A percentile compares a stretch with the other conserved stretches of the same genome.
These are phyloP conservation scores for Gallinago stenura DNA, from an alignment of 2,797 vertebrate species.

Conservation along the genomic window DNA sequence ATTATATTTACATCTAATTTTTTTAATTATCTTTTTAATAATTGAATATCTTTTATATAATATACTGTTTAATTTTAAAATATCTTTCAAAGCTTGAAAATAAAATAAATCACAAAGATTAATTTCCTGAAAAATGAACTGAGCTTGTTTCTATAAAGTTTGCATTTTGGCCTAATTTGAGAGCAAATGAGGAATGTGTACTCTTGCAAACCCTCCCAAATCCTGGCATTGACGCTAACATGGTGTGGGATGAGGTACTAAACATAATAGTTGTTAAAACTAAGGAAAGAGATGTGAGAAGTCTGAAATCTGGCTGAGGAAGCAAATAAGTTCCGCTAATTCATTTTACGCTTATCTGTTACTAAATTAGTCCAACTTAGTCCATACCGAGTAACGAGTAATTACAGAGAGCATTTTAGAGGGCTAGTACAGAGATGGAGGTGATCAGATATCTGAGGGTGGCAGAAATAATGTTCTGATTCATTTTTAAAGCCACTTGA, in stretches of 20 bases:
- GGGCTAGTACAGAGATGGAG: background rate
- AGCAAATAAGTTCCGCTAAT: background rate
- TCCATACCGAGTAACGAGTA: background rate
- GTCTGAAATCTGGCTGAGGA: slow-evolving; percentile 1
- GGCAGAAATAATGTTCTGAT: slow-evolving; percentile 29
- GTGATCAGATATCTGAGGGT: background rate
- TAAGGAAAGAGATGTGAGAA: background rate
- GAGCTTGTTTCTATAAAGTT: background rate
- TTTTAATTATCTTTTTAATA: background rate
- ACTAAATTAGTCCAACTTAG: background rate
- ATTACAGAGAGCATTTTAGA: background rate
- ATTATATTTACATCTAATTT: background rate
- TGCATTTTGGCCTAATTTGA: background rate
- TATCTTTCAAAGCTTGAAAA: background rate
- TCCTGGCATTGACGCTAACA: background rate
- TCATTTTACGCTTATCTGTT: background rate
- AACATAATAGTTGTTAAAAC: background rate
- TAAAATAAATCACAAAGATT: background rate
- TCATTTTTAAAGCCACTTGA: slow-evolving; percentile 56
- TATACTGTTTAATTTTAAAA: background rate
- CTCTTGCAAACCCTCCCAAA: background rate
- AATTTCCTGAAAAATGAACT: background rate
- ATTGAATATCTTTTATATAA: background rate
- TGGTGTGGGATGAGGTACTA: background rate
- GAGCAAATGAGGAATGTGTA: background rate